phyloP scores from a whole-genome alignment of 2,113 vertebrate genomes.

The Rhegmatorhina hoffmannsi region DNA sequence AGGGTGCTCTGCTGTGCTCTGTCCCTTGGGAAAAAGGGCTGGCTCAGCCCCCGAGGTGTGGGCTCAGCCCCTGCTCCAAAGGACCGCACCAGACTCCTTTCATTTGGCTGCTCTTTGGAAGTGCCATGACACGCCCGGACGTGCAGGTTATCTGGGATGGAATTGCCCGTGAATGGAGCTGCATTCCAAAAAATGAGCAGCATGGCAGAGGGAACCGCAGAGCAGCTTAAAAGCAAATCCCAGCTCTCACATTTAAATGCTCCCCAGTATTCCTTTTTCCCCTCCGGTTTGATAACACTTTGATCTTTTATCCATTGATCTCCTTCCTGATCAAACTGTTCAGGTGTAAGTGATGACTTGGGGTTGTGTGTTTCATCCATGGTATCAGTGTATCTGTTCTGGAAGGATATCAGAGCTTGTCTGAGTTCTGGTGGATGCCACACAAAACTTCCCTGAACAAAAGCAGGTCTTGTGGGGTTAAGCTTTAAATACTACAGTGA shows the following conservation, averaged over 20 bases:
- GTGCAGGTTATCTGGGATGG: neutral
- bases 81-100: neutral
- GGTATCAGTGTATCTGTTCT: neutral
- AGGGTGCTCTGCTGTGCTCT: neutral
- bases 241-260: neutral
- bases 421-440: neutral
- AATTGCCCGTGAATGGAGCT: neutral
- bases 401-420: neutral
- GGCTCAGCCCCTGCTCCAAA: slow-evolving; percentile 10
- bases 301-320: slow-evolving; percentile 20
- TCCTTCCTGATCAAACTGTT: neutral
- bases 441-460: neutral
- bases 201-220: neutral
- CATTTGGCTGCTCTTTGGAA: neutral
- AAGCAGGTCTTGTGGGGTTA: neutral
- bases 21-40: slow-evolving; percentile 1
- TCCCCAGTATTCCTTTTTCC: neutral
- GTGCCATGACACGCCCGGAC: neutral
- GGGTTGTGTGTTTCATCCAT: neutral
- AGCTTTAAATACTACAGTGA: neutral
- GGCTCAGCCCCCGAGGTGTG: slow-evolving; percentile 43
- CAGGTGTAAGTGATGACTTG: neutral
- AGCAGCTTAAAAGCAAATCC: neutral
- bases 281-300: neutral
- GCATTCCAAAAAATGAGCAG: slow-evolving; percentile 20